Evolutionary conservation across 2,888 invertebrate genomes (phyloP).

Genomic region (Chelonus formosanus): DNA sequence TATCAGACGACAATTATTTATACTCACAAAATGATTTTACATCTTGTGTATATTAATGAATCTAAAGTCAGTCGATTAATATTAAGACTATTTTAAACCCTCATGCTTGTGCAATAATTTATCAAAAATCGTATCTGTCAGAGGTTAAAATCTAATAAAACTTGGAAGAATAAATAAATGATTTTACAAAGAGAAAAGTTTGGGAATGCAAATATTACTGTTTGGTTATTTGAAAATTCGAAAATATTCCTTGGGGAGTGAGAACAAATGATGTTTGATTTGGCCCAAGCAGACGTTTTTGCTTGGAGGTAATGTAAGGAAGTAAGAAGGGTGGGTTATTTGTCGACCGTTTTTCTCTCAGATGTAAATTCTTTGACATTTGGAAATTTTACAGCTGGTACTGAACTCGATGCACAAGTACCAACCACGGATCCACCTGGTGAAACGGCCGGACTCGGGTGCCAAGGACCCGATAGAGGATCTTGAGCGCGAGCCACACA

Average conservation of each 20-base stretch:
- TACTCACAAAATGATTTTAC: too few relatives aligned
- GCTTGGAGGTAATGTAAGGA: not conserved
- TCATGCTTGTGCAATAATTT: too few relatives aligned
- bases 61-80: too few relatives aligned
- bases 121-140: too few relatives aligned
- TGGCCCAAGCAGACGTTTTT: slow-evolving; percentile 11
- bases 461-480: slow-evolving; percentile 71
- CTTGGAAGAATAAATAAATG: slow-evolving; percentile 3
- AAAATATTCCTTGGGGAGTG: slow-evolving; percentile 9
- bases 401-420: slow-evolving; percentile 88
- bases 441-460: slow-evolving; percentile 72
- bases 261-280: slow-evolving; percentile 23
- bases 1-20: too few relatives aligned
- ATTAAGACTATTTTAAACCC: too few relatives aligned
- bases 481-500: slow-evolving; percentile 78
- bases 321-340: slow-evolving; percentile 5
- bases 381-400: slow-evolving; percentile 72
- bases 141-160: not conserved
- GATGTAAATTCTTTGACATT: slow-evolving; percentile 20
- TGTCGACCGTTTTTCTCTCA: slow-evolving; percentile 1
- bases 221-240: slow-evolving; percentile 22
- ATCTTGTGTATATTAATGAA: too few relatives aligned
- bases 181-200: not conserved
- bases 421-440: slow-evolving; percentile 81
- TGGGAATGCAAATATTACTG: slow-evolving; percentile 4